These are phyloP conservation scores for Ceryle rudis DNA, from an alignment of 2,797 vertebrate genomes.

Conservation along the genomic window DNA sequence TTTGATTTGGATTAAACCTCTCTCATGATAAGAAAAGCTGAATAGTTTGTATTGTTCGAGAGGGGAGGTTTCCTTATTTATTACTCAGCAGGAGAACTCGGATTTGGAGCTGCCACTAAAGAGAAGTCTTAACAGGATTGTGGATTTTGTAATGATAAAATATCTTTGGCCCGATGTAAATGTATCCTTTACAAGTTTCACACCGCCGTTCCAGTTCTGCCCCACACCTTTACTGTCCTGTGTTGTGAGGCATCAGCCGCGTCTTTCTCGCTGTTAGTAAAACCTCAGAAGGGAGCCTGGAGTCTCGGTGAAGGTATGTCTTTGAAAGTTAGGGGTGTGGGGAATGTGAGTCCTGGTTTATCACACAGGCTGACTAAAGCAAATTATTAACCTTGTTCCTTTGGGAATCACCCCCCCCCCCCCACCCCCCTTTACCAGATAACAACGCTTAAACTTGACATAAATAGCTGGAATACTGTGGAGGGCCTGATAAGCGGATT, in stretches of 20 bases:
- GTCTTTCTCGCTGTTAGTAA: background rate
- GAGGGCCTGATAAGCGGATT: constrained; percentile 59
- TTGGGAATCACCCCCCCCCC: background rate
- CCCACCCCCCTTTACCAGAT: background rate
- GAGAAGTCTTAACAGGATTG: background rate
- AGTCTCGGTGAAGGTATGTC: background rate
- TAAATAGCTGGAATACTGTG: constrained; percentile 56
- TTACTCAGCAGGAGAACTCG: background rate
- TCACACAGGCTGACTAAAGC: background rate
- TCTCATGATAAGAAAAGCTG: background rate
- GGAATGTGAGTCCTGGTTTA: background rate
- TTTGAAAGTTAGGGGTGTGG: background rate
- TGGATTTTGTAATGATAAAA: background rate
- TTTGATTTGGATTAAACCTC: background rate
- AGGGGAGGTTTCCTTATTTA: background rate
- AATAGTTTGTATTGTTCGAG: background rate
- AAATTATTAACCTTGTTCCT: background rate
- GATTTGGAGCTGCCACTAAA: background rate
- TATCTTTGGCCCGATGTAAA: background rate
- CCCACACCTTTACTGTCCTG: background rate
- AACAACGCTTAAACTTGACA: constrained; percentile 46
- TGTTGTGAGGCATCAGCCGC: background rate
- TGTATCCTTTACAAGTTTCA: background rate
- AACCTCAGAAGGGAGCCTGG: background rate
- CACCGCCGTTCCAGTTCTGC: background rate